phyloP scores from a whole-genome alignment of 1,140 invertebrate species.

The Cepaea nemoralis region DNA sequence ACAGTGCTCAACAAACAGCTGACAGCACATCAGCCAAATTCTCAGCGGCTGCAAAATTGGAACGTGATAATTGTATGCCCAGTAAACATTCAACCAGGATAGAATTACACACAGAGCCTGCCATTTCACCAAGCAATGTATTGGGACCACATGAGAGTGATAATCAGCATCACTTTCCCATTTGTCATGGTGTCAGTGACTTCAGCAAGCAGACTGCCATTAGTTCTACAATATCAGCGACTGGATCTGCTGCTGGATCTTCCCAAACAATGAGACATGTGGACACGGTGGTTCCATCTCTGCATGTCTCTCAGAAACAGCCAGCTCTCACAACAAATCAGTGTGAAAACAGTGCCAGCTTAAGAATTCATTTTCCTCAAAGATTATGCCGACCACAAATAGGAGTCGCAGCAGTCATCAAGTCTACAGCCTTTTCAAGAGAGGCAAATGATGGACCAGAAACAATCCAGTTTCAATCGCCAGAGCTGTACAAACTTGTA shows the following conservation, averaged over 20 bases:
- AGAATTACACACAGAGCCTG: conserved; percentile 20
- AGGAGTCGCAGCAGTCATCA: conserved; percentile 28
- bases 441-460: neutral
- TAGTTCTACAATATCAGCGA: neutral
- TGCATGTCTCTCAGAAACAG: too few species aligned
- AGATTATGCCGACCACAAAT: conserved; percentile 1
- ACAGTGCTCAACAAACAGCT: neutral
- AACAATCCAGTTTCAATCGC: neutral
- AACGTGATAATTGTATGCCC: neutral
- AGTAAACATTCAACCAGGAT: neutral
- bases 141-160: neutral
- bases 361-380: conserved; percentile 22
- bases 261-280: too few species aligned
- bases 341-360: neutral
- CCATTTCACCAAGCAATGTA: neutral
- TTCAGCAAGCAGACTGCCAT: neutral
- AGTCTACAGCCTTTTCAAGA: neutral
- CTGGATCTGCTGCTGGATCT: neutral
- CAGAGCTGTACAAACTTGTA: neutral
- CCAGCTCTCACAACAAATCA: too few species aligned
- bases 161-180: neutral
- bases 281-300: too few species aligned
- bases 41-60: conserved; percentile 3
- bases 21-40: neutral
- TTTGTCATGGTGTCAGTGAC: neutral